phyloP scores from a whole-genome alignment of 2,888 invertebrate genomes.

The Limnephilus lunatus region DNA sequence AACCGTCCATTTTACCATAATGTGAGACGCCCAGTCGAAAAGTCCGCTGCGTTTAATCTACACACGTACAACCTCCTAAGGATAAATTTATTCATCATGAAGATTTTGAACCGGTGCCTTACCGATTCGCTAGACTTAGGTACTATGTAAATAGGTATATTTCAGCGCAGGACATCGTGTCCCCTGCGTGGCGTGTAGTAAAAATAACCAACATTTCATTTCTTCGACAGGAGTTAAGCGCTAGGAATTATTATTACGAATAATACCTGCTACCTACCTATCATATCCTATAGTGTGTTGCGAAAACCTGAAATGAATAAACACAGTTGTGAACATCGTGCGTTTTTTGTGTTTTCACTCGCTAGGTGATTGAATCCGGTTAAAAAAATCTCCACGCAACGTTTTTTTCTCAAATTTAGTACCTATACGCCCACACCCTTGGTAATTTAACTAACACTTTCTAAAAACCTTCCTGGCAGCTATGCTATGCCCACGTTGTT shows the following conservation, averaged over 20 bases:
- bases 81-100: neutral
- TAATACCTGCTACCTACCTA: neutral
- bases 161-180: slow-evolving; percentile 3
- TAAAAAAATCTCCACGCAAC: neutral
- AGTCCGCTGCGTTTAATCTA: neutral
- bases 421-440: neutral
- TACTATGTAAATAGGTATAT: neutral
- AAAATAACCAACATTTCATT: slow-evolving; percentile 17
- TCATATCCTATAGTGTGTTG: neutral
- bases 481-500: neutral
- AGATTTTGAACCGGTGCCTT: neutral
- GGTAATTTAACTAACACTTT: neutral
- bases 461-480: neutral
- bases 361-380: neutral
- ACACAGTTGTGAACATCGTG: neutral
- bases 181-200: slow-evolving; percentile 20
- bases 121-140: neutral
- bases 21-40: neutral
- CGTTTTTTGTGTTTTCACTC: neutral
- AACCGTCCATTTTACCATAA: neutral
- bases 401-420: neutral
- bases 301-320: neutral
- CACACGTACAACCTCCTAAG: neutral
- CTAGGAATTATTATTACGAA: neutral
- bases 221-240: neutral